phyloP scores from a whole-genome alignment of 2,888 invertebrate species.

The Xanthia togata region DNA sequence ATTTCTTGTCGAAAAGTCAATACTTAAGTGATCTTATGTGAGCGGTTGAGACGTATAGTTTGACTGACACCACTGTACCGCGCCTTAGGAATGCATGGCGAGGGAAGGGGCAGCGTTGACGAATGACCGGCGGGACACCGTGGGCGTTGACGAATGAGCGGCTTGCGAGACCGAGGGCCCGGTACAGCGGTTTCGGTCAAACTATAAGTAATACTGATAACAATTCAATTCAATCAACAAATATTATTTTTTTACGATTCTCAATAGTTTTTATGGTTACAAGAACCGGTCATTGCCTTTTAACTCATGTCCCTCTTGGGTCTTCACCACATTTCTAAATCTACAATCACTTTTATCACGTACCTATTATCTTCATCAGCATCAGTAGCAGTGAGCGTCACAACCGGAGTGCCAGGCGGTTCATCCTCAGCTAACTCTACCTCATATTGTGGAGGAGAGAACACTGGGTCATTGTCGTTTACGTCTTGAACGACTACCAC shows the following conservation, averaged over 20 bases:
- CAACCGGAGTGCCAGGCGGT: slow-evolving; percentile 96
- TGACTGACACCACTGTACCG: no score
- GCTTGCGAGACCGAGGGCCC: no score
- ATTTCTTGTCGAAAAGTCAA: not conserved
- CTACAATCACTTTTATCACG: not conserved
- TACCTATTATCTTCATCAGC: slow-evolving; percentile 95
- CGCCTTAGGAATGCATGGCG: no score
- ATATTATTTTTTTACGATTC: no score
- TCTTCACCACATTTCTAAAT: not conserved
- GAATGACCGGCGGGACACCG: no score
- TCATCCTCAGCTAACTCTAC: slow-evolving; percentile 97
- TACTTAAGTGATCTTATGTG: not conserved
- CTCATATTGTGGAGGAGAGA: slow-evolving; percentile 98
- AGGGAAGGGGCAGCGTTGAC: no score
- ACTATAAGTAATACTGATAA: not conserved
- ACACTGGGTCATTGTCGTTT: slow-evolving; percentile 98
- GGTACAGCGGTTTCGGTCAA: no score
- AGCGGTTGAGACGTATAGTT: not conserved
- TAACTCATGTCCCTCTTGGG: not conserved
- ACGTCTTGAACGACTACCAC: slow-evolving; percentile 97
- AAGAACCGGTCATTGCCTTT: not conserved
- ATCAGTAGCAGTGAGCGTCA: slow-evolving; percentile 96
- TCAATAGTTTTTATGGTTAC: no score
- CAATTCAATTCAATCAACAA: not conserved
- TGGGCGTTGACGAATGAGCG: no score